These are phyloP conservation scores for Tryphoninae sp. DNA, from an alignment of 2,888 invertebrate species.

Conservation along the genomic window DNA sequence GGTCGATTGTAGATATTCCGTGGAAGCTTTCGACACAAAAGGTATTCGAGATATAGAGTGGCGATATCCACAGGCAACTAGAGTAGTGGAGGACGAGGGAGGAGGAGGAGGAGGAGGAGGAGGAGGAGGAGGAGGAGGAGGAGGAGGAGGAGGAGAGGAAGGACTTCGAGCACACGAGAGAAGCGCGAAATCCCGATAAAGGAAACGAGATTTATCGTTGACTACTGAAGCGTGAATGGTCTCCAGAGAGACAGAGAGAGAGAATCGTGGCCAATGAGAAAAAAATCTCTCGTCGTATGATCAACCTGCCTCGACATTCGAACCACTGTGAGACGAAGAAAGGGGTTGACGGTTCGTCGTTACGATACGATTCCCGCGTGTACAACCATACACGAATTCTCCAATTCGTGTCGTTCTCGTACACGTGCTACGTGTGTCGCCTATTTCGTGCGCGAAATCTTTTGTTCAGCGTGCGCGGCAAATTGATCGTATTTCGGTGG, in stretches of 20 bases:
- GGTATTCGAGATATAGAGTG: slow-evolving; percentile 53
- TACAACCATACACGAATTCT: not conserved
- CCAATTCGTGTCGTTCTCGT: slow-evolving; percentile 29
- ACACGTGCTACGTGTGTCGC: slow-evolving; percentile 6
- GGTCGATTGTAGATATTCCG: slow-evolving; percentile 34
- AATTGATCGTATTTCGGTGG: slow-evolving; percentile 46
- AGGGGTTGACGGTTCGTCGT: slow-evolving; percentile 54
- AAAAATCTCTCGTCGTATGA: slow-evolving; percentile 1
- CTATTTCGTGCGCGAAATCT: slow-evolving; percentile 5
- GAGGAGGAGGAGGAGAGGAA: slow-evolving; percentile 9
- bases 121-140: slow-evolving; percentile 7
- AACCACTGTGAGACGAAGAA: slow-evolving; percentile 34
- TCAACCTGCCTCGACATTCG: slow-evolving; percentile 35
- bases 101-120: not conserved
- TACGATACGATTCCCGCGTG: slow-evolving; percentile 49
- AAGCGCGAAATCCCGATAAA: slow-evolving; percentile 50
- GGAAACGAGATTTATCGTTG: slow-evolving; percentile 64
- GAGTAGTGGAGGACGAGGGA: too few species aligned
- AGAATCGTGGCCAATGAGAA: not conserved
- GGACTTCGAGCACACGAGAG: slow-evolving; percentile 36
- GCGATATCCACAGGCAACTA: slow-evolving; percentile 35
- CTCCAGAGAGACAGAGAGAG: not conserved
- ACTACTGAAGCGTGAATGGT: slow-evolving; percentile 56
- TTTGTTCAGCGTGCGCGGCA: not conserved
- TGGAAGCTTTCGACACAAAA: slow-evolving; percentile 38